phyloP scores from a whole-genome alignment of 2,797 vertebrate genomes.

The Discoglossus pictus region DNA sequence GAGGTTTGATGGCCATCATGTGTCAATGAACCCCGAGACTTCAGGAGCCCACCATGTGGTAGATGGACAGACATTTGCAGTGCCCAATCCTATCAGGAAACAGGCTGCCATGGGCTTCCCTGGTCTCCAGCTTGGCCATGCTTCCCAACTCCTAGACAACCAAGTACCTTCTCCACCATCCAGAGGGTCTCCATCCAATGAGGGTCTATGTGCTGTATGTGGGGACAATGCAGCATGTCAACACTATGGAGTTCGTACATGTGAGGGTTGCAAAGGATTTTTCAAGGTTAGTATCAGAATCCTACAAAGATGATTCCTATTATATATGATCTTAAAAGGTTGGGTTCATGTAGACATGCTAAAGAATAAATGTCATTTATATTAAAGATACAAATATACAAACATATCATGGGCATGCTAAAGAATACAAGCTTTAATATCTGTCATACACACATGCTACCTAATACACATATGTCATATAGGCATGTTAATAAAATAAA shows the following conservation, averaged over 20 bases:
- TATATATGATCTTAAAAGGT: no score
- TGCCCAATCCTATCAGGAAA: slow-evolving; percentile 90
- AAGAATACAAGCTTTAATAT: background rate
- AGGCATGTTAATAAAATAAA: no score
- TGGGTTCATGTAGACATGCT: no score
- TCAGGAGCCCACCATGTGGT: slow-evolving; percentile 85
- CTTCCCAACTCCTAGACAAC: slow-evolving; percentile 91
- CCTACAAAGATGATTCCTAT: no score
- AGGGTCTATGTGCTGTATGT: slow-evolving; percentile 95
- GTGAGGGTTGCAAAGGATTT: slow-evolving; percentile 98
- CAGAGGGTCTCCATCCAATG: slow-evolving; percentile 93
- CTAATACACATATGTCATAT: no score
- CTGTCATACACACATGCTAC: background rate
- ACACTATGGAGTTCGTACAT: slow-evolving; percentile 95
- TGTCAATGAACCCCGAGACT: slow-evolving; percentile 89
- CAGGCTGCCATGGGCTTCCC: slow-evolving; percentile 90
- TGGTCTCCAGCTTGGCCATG: slow-evolving; percentile 90
- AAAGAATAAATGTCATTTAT: no score
- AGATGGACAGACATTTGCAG: slow-evolving; percentile 89
- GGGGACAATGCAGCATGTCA: slow-evolving; percentile 98
- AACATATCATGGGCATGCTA: no score
- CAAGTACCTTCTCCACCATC: slow-evolving; percentile 94
- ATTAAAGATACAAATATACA: no score
- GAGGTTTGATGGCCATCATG: slow-evolving; percentile 95
- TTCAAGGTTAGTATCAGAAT: slow-evolving; percentile 90